Base-by-base conservation (phyloP, 2,888 invertebrate genomes). In the Epistrophella euchroma region DNA sequence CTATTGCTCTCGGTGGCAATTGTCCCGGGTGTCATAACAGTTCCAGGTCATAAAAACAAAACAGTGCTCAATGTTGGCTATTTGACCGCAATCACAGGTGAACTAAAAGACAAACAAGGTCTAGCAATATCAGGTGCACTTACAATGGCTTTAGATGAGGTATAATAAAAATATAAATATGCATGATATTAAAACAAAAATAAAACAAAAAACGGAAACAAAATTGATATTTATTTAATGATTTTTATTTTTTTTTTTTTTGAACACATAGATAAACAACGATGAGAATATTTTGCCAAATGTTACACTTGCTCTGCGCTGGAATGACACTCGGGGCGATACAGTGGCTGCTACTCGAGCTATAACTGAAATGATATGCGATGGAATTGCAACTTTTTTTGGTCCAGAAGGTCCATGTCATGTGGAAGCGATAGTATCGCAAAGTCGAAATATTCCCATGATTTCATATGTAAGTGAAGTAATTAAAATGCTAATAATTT, bases 381-480 rank as follows among this genome's bases (percentile, higher is more conserved):
- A 96, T 75, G 97, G 97, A 70, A 97, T 98, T 74, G 95, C 96
- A 40, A 98, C 97, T 68, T 98, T 98, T 94, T 97, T 99, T 92
- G 99, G 99, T 4, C 98, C 98, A 2, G 99, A 99, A 93, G 97
- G 98, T 80, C 95, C 96, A 70, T 99, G 99, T 93, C 95, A 96
- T 90, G 97, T 98, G n/a, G 98, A 98, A 93, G 98, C 98, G 72
- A 97, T 97, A 89, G 96, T 99, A 72, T 96, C 98, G 28, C 97
- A 98, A 91, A 96, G 98, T 58, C 95, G 97, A 92, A 98, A 98
- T 93, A 95, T 98, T 91, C 98, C 98, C 80, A 98, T 99, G 97
- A 97, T 99, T 92, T 97, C 98, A 91, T 98, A 98, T 93, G 98
- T 98, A 93, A 96, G 98, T 17, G 6, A 43, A 13, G 22, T 50